A percentile compares a stretch with the other conserved stretches of the same genome.
These are phyloP conservation scores for Cairina moschata DNA, from an alignment of 2,113 vertebrate species.

Conservation along the genomic window DNA sequence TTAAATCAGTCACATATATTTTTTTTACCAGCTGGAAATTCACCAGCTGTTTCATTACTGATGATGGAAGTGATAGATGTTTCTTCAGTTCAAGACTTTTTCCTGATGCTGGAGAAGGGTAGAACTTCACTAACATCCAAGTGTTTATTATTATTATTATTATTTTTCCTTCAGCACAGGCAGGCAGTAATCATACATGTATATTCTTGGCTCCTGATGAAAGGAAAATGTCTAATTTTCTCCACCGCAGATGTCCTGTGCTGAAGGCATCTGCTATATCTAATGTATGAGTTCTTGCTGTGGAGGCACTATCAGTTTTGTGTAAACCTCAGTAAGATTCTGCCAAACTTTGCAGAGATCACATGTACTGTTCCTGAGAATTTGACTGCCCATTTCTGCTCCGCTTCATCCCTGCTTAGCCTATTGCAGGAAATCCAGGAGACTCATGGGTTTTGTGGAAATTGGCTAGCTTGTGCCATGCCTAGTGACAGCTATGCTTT, in stretches of 20 bases:
- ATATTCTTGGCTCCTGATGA: slow-evolving; percentile 6
- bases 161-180: background rate
- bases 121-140: background rate
- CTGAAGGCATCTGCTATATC: background rate
- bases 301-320: background rate
- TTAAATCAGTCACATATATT: background rate
- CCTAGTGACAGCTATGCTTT: background rate
- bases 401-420: background rate
- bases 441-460: background rate
- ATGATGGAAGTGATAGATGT: background rate
- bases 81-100: background rate
- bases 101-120: background rate
- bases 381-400: background rate
- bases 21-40: background rate
- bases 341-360: background rate
- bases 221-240: background rate
- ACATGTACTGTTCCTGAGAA: background rate
- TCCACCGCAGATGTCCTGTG: background rate
- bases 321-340: background rate
- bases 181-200: background rate
- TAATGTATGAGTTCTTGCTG: background rate
- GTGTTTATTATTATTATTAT: background rate
- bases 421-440: background rate
- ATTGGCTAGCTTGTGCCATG: background rate
- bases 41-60: background rate